These are phyloP conservation scores for Bos javanicus DNA, from an alignment of 2,113 vertebrate species.

Conservation along the genomic window DNA sequence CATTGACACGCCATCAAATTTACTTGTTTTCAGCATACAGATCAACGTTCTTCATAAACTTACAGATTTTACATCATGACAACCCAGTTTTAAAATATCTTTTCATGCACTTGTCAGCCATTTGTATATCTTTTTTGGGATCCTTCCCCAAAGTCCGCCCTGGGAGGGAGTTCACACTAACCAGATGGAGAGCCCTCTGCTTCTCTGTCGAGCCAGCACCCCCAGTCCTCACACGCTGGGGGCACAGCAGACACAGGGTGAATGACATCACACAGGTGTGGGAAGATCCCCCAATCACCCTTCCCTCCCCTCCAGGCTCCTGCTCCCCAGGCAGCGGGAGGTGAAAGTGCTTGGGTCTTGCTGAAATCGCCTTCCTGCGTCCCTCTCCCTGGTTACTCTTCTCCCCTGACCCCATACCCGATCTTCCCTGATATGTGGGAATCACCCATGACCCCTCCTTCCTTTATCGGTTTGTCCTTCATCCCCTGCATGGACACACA, in stretches of 20 bases:
- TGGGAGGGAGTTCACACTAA: background rate
- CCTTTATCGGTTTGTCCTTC: background rate
- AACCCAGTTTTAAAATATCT: background rate
- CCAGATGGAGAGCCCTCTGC: background rate
- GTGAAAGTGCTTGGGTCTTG: background rate
- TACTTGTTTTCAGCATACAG: background rate
- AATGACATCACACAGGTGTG: background rate
- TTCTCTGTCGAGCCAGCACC: background rate
- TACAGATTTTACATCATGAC: background rate
- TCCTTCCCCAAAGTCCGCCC: background rate
- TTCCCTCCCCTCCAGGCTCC: background rate
- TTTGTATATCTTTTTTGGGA: background rate
- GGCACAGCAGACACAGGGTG: background rate
- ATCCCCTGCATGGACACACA: background rate
- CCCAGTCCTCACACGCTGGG: background rate
- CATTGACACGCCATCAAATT: background rate
- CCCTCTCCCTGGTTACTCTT: background rate
- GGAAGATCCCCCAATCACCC: background rate
- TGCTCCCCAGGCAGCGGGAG: background rate
- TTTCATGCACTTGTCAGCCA: background rate
- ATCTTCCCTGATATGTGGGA: background rate
- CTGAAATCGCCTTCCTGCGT: background rate
- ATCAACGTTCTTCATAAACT: background rate
- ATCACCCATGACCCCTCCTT: background rate
- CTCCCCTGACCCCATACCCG: too few relatives aligned